Conservation (phyloP, 23 tunicate species). For the Halocynthia aurantium region DNA sequence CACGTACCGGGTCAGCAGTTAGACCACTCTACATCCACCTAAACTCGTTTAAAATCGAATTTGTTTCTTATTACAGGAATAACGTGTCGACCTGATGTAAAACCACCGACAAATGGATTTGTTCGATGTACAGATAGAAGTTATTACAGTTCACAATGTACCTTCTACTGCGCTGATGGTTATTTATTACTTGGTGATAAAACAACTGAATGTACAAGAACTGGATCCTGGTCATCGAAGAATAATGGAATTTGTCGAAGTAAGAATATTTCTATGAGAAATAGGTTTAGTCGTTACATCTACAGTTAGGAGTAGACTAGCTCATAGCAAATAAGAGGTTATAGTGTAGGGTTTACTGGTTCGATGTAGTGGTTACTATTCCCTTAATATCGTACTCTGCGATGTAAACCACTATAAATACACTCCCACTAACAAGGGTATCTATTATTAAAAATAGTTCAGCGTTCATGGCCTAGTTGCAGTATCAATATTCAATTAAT, state of each 20-base stretch:
- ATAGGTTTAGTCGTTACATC: slow-evolving; percentile 6
- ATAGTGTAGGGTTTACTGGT: too few species aligned
- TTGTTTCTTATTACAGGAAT: slow-evolving; percentile 1
- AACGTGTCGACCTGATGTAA: slow-evolving; percentile 34
- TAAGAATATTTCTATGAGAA: not conserved
- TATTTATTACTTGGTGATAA: slow-evolving; percentile 27
- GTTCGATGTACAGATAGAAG: slow-evolving; percentile 31
- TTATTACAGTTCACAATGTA: slow-evolving; percentile 35
- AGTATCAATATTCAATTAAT: too few species aligned
- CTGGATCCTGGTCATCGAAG: slow-evolving; percentile 41
- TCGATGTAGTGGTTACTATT: too few species aligned
- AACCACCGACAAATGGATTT: slow-evolving; percentile 41
- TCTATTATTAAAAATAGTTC: too few species aligned
- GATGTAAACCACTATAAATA: too few species aligned
- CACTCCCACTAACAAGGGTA: too few species aligned
- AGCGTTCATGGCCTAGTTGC: too few species aligned
- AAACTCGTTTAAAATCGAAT: too few species aligned
- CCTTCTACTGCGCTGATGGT: slow-evolving; percentile 35
- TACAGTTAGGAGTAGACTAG: not conserved
- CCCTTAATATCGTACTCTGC: too few species aligned
- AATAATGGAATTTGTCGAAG: slow-evolving; percentile 43
- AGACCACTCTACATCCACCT: too few species aligned
- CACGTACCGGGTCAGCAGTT: too few species aligned
- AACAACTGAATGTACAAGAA: slow-evolving; percentile 15
- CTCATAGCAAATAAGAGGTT: too few species aligned